Base-by-base conservation (phyloP, 2,113 vertebrate genomes). In the Phaethon lepturus region DNA sequence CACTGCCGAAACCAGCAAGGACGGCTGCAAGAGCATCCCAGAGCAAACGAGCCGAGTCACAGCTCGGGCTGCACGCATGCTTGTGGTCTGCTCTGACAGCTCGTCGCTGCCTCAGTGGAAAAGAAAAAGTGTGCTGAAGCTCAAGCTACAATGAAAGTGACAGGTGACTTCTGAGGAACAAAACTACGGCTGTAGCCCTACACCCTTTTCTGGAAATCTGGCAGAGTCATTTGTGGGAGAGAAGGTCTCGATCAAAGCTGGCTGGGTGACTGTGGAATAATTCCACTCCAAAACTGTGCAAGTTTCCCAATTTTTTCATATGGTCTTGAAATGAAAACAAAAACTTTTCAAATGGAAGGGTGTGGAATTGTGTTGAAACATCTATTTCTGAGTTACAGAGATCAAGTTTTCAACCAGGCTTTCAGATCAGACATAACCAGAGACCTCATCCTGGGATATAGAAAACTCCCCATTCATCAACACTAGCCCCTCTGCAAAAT, bases 311-410 rank as follows among this genome's bases (percentile, higher is more conserved):
- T 52, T 58, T 87, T 92, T 83, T 76, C 0, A 0, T 45, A 88
- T 1, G 11, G n/a, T 62, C 49, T 76, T 82, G 87, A 96, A 94
- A 90, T 24, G 66, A 94, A 96, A 96, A 92, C 40, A 94, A 76
- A 58, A 93, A 10, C 42, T 66, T 83, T 92, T 90, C 58, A 96
- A 90, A 49, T 81, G 25, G 74, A 82, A 78, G 82, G 71, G 86
- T 79, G 64, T 84, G 77, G 88, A 96, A 96, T 95, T 90, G 79
- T 80, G 92, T 93, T 94, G 94, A 97, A 96, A 95, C 25, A 24
- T 88, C 90, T 96, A 86, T 97, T 97, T 95, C 63, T 95, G 86
- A 60, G 55, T 52, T 86, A 86, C 45, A 33, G 42, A 93, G 77
- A 95, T 83, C 2, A 11, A 88, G 71, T 76, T 90, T 88, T 72